Conservation (phyloP, 2,113 vertebrate species). For the Phyllopteryx taeniolatus region DNA sequence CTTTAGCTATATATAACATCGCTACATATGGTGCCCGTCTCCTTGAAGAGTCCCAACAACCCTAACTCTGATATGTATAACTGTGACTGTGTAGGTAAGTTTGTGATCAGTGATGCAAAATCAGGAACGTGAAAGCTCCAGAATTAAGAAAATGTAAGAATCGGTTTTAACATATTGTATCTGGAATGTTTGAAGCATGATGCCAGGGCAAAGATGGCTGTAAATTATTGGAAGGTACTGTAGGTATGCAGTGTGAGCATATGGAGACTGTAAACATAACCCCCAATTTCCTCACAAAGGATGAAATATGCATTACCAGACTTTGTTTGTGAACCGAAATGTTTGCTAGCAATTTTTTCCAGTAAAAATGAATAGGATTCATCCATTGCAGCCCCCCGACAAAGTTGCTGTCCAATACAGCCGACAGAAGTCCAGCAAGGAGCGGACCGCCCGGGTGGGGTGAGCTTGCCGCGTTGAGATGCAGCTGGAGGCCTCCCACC, state of each 20-base stretch:
- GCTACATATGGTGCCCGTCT: constrained; percentile 5
- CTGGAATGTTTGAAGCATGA: background rate
- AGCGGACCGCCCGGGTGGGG: background rate
- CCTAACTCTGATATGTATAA: constrained; percentile 11
- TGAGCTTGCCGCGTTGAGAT: background rate
- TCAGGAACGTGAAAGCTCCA: constrained; percentile 4
- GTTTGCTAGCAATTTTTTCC: background rate
- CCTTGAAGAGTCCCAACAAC: constrained; percentile 2
- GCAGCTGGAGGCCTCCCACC: background rate
- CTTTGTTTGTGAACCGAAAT: too few species aligned
- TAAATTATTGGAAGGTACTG: background rate
- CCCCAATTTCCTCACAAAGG: background rate
- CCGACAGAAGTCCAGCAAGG: background rate
- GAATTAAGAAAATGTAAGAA: background rate
- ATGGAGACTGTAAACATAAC: background rate
- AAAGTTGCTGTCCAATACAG: background rate
- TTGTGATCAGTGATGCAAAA: constrained; percentile 2
- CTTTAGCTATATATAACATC: constrained; percentile 7
- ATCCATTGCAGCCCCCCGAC: background rate
- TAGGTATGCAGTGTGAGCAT: background rate
- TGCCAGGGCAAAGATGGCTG: background rate
- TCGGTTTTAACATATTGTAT: background rate
- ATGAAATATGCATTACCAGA: too few species aligned
- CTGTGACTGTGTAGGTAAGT: background rate
- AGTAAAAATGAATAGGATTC: background rate